Evolutionary conservation across 2,113 vertebrate genomes (phyloP).

Genomic region (Triplophysa siluroides): DNA sequence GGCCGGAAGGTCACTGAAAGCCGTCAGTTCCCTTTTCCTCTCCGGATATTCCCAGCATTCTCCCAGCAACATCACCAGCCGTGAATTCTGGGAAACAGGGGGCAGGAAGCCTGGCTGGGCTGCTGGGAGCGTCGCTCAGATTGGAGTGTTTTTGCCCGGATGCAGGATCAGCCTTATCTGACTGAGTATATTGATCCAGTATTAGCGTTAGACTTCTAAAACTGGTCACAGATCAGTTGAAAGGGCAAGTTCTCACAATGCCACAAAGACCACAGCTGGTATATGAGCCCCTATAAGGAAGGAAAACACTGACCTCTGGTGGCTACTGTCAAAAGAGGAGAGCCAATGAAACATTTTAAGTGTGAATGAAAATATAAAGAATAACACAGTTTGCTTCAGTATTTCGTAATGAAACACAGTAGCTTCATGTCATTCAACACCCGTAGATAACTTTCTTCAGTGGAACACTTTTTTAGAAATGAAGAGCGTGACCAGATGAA

Average conservation of each 20-base stretch:
- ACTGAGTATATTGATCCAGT: constrained; percentile 7
- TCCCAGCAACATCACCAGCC: constrained; percentile 64
- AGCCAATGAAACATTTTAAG: no score
- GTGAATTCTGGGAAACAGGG: constrained; percentile 71
- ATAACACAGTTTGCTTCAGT: background rate
- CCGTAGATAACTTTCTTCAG: no score
- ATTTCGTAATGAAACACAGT: no score
- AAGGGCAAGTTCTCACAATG: constrained; percentile 11
- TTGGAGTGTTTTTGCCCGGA: constrained; percentile 21
- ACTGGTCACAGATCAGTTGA: constrained; percentile 20
- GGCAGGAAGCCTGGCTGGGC: constrained; percentile 72
- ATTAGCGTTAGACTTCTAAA: background rate
- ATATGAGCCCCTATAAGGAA: background rate
- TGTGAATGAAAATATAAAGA: background rate
- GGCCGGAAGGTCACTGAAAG: constrained; percentile 75
- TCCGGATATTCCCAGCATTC: constrained; percentile 83
- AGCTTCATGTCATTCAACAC: no score
- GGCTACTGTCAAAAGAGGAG: constrained; percentile 11
- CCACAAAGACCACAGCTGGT: background rate
- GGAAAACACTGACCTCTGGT: constrained; percentile 44
- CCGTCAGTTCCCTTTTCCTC: constrained; percentile 79
- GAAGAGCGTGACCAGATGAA: background rate
- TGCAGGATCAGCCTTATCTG: constrained; percentile 35
- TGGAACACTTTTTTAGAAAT: background rate
- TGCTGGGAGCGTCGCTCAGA: constrained; percentile 1